Evolutionary conservation across 2,113 vertebrate genomes (phyloP).

Genomic region (Noturus placidus): DNA sequence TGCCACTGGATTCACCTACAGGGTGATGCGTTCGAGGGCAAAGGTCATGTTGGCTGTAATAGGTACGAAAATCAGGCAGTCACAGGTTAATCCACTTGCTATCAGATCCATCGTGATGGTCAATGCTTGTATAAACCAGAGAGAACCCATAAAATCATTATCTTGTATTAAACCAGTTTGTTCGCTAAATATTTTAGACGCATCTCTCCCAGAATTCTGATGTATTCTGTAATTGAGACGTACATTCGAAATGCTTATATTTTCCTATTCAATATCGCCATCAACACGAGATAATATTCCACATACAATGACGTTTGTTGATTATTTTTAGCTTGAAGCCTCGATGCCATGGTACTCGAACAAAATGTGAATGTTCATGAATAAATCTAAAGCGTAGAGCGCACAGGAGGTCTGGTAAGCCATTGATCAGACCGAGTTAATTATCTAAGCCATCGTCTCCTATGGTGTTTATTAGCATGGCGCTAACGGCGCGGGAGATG

Average conservation of each 20-base stretch:
- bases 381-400: slow-evolving; percentile 59
- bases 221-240: neutral
- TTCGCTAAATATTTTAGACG: neutral
- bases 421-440: slow-evolving; percentile 67
- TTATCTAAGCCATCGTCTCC: slow-evolving; percentile 65
- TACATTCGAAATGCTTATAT: neutral
- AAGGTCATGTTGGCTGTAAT: slow-evolving; percentile 19
- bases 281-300: neutral
- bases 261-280: neutral
- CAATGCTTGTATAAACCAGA: neutral
- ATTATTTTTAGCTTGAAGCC: neutral
- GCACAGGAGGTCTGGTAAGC: slow-evolving; percentile 60
- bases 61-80: neutral
- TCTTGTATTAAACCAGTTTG: neutral
- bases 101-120: neutral
- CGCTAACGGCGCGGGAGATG: slow-evolving; percentile 59
- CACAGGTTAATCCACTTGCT: neutral
- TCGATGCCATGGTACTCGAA: neutral
- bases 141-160: neutral
- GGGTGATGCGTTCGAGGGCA: neutral
- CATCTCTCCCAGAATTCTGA: neutral
- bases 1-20: no score
- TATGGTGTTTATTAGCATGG: slow-evolving; percentile 56
- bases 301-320: neutral
- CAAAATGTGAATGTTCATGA: slow-evolving; percentile 39